These are phyloP conservation scores for Smithornis capensis DNA, from an alignment of 2,113 vertebrate genomes.

Conservation along the genomic window DNA sequence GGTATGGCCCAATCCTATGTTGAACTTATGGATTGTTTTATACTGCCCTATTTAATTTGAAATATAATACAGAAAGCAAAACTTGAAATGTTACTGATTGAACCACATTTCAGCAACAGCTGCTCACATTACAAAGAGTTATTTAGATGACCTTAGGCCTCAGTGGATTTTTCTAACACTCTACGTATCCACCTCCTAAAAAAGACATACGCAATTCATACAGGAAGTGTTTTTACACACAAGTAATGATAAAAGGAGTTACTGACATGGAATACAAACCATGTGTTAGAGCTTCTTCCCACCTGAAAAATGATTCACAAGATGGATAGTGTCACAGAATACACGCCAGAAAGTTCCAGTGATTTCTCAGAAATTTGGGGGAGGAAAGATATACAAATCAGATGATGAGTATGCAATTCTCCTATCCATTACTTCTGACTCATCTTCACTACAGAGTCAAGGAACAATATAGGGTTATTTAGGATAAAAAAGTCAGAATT, in stretches of 20 bases:
- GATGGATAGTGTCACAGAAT: background rate
- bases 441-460: background rate
- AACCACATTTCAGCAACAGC: slow-evolving; percentile 1
- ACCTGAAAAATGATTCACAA: background rate
- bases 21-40: background rate
- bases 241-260: background rate
- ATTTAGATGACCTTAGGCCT: background rate
- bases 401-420: background rate
- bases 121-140: background rate
- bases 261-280: background rate
- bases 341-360: background rate
- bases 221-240: background rate
- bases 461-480: background rate
- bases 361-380: background rate
- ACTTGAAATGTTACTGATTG: background rate
- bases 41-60: slow-evolving; percentile 5
- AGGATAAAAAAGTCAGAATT: background rate
- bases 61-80: background rate
- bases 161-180: background rate
- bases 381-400: background rate
- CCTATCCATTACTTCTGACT: background rate
- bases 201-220: background rate
- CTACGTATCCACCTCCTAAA: background rate
- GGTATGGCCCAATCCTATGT: background rate
- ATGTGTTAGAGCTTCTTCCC: background rate